Percentiles rank a stretch among this genome's conserved stretches.
Evolutionary conservation across 2,888 invertebrate genomes (phyloP).

Genomic region (Synergus laeviventris): DNA sequence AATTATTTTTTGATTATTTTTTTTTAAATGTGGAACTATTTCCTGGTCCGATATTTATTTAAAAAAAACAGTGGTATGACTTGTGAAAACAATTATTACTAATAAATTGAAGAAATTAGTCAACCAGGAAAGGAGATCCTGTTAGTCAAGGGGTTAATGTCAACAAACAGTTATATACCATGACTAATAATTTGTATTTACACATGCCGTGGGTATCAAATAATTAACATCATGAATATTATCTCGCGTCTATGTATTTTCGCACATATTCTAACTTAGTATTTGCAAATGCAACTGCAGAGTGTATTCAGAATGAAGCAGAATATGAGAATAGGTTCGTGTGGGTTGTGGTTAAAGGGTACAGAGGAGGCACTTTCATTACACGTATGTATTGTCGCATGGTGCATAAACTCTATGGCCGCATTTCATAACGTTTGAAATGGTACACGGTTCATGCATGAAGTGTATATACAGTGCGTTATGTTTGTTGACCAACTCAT

Average conservation of each 20-base stretch:
- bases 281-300: constrained; percentile 32
- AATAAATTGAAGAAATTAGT: background rate
- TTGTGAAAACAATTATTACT: no score
- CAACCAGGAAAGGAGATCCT: background rate
- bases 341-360: constrained; percentile 31
- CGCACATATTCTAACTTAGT: constrained; percentile 27
- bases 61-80: no score
- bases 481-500: constrained; percentile 40
- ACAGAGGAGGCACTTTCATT: constrained; percentile 19
- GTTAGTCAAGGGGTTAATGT: constrained; percentile 4
- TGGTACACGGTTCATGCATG: constrained; percentile 41
- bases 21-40: no score
- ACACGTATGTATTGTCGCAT: constrained; percentile 43
- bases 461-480: constrained; percentile 25
- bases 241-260: constrained; percentile 33
- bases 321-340: constrained; percentile 37
- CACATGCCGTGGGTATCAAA: constrained; percentile 24
- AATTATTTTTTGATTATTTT: no score
- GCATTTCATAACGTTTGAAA: constrained; percentile 48
- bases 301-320: constrained; percentile 13
- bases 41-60: no score
- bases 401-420: constrained; percentile 40
- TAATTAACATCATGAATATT: constrained; percentile 31
- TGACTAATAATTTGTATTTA: constrained; percentile 28
- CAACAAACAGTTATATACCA: constrained; percentile 27